Percentiles rank a stretch among this genome's conserved stretches.
These are phyloP conservation scores for Struthio camelus DNA, from an alignment of 2,113 vertebrate species.

Conservation along the genomic window DNA sequence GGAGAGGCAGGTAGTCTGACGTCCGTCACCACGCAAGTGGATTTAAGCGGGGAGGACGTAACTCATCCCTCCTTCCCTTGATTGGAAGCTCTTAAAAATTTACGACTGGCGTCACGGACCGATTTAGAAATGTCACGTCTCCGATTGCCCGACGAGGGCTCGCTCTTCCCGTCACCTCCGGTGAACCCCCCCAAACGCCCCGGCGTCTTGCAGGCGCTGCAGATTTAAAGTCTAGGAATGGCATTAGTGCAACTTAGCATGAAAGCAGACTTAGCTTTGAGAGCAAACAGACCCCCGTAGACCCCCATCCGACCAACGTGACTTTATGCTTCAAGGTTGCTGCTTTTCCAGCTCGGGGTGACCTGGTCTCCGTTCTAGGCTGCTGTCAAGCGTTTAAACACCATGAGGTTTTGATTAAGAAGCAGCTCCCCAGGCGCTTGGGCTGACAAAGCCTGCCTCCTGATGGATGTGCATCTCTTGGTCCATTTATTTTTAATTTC, in stretches of 20 bases:
- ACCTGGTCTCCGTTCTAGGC: not conserved
- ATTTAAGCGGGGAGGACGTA: slow-evolving; percentile 14
- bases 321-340: slow-evolving; percentile 41
- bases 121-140: slow-evolving; percentile 44
- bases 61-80: slow-evolving; percentile 27
- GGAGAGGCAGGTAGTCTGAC: not conserved
- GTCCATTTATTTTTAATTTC: slow-evolving; percentile 71
- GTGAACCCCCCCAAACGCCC: not conserved
- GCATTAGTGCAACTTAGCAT: not conserved
- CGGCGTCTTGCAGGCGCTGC: not conserved
- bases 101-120: not conserved
- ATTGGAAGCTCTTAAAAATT: slow-evolving; percentile 61
- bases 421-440: slow-evolving; percentile 47
- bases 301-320: not conserved
- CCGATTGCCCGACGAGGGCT: not conserved
- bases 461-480: slow-evolving; percentile 65
- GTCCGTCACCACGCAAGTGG: slow-evolving; percentile 18
- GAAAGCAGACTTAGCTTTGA: too few species aligned
- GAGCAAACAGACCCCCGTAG: not conserved
- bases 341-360: slow-evolving; percentile 10
- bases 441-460: slow-evolving; percentile 52
- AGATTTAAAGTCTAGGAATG: not conserved
- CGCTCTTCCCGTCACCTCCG: not conserved
- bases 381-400: slow-evolving; percentile 43
- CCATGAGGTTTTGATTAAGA: slow-evolving; percentile 60